Evolutionary conservation across 2,888 invertebrate species (phyloP), one percentile per base, ranked within the genome.

Genomic region (Acholoe squamosa): DNA sequence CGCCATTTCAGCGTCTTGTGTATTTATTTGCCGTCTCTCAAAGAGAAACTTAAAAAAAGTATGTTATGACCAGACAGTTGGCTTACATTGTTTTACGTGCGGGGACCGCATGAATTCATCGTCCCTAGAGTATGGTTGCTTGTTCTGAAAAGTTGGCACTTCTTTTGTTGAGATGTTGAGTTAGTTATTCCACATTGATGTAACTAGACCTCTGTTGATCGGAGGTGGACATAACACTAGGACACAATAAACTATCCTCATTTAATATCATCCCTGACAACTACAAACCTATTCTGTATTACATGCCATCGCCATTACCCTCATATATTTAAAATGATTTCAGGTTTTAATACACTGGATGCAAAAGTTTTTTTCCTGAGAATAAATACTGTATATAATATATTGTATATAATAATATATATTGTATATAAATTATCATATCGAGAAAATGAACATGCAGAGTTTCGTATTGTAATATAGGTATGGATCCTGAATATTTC

Each of bases 121-220:
- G 31, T 33, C 28, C 10, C 77, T 33, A 28, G 77, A 22, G n/a
- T n/a, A 33, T 31, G 28, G 10, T 33, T 77, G 12, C 28, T n/a
- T 67, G 14, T 25, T 7, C 7, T 67, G 14, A n/a, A 25, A 19
- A 16, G 7, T 67, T 12, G 14, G n/a, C 67, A 67, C 16, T n/a
- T 14, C 19, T 54, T 10, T 54, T 14, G 54, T 54, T 54, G 19
- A 54, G n/a, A n/a, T n/a, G n/a, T n/a, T n/a, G n/a, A n/a, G n/a
- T n/a, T n/a, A n/a, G n/a, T n/a, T n/a, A n/a, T n/a, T n/a, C n/a
- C n/a, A n/a, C n/a, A n/a, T n/a, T n/a, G n/a, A n/a, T n/a, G n/a
- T n/a, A n/a, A n/a, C n/a, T n/a, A n/a, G 5, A n/a, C 80, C 80
- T 80, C 80, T 80, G 80, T 80, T 80, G 80, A 80, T 80, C 80